Percentiles rank a stretch among this genome's conserved stretches.
phyloP scores from a whole-genome alignment of 2,113 vertebrate genomes.

The Malaclemys terrapin region DNA sequence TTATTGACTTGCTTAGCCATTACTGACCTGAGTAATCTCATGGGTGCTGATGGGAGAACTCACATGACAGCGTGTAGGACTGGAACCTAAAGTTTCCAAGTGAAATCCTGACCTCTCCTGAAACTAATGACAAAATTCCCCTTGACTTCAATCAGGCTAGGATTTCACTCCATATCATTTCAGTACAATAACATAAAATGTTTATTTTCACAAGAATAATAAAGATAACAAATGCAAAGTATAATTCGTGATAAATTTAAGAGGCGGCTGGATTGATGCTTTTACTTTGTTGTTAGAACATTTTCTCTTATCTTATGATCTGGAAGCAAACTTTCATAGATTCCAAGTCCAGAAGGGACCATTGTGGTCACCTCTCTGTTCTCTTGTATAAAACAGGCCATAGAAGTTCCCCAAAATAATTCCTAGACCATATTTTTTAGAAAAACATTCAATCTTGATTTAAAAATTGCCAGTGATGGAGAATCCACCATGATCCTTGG shows the following conservation, averaged over 20 bases:
- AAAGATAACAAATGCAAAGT: not conserved
- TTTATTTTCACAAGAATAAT: not conserved
- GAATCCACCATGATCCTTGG: not conserved
- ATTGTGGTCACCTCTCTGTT: not conserved
- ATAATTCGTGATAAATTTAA: not conserved
- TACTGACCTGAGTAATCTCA: not conserved
- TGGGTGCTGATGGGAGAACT: rapidly evolving
- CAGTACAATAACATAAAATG: not conserved
- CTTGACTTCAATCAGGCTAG: not conserved
- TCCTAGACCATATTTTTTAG: not conserved
- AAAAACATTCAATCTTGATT: not conserved
- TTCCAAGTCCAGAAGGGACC: not conserved
- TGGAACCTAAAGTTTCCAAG: not conserved
- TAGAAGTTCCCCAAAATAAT: not conserved
- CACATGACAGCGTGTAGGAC: not conserved
- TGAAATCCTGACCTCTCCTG: not conserved
- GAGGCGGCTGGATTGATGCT: not conserved
- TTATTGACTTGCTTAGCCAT: not conserved
- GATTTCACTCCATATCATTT: not conserved
- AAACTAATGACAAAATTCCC: not conserved
- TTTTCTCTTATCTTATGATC: not conserved
- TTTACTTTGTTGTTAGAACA: not conserved
- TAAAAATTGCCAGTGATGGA: not conserved
- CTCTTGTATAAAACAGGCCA: not conserved
- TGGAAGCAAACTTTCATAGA: not conserved